phyloP scores from a whole-genome alignment of 2,113 vertebrate genomes.

The Pseudolaguvia tuberculata region DNA sequence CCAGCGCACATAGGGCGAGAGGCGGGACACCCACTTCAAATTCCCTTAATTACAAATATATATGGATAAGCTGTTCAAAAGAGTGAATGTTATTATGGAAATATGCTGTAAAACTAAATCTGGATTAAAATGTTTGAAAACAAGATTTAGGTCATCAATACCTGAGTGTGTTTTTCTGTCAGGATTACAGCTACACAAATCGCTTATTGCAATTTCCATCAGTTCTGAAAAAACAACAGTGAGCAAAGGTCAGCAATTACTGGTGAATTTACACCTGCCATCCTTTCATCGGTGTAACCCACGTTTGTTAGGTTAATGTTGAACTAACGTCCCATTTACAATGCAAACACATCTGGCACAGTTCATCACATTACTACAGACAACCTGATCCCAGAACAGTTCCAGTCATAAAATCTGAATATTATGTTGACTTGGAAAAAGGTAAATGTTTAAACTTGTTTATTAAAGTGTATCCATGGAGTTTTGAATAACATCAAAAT shows the following conservation, averaged over 20 bases:
- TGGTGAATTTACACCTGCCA: slow-evolving; percentile 30
- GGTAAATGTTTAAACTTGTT: neutral
- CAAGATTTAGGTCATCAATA: neutral
- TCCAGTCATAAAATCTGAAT: neutral
- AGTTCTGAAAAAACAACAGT: neutral
- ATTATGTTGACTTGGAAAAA: neutral
- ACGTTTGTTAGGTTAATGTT: slow-evolving; percentile 36
- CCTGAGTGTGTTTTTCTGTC: neutral
- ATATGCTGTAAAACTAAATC: too few relatives aligned
- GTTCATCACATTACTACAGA: neutral
- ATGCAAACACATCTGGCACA: slow-evolving; percentile 44
- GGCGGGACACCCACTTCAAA: too few relatives aligned
- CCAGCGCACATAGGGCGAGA: too few relatives aligned
- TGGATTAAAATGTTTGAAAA: neutral
- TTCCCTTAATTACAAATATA: too few relatives aligned
- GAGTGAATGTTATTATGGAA: too few relatives aligned
- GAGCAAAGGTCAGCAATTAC: neutral
- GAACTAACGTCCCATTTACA: slow-evolving; percentile 43
- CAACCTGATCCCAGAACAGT: slow-evolving; percentile 17
- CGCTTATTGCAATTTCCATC: neutral
- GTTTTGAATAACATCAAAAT: neutral
- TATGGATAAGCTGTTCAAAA: too few relatives aligned
- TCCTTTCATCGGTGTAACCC: slow-evolving; percentile 15
- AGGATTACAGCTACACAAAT: neutral
- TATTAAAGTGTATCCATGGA: neutral